phyloP scores from a whole-genome alignment of 2,797 vertebrate genomes.

The Catharus ustulatus region DNA sequence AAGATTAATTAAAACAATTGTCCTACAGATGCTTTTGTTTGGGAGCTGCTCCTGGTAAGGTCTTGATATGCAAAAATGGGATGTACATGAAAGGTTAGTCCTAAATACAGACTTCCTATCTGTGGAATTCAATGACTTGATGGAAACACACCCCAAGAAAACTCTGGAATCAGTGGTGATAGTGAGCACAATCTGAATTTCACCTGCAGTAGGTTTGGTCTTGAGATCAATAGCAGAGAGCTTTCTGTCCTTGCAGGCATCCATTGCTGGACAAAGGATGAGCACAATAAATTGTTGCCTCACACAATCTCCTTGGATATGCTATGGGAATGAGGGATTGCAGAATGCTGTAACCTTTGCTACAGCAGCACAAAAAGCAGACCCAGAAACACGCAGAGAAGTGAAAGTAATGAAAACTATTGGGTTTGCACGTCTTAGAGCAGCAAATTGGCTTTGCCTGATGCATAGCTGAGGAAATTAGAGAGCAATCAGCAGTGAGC shows the following conservation, averaged over 20 bases:
- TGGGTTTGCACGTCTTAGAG: neutral
- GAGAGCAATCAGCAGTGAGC: neutral
- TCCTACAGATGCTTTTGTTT: neutral
- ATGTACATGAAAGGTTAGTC: rapidly evolving
- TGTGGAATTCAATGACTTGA: neutral
- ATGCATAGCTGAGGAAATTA: neutral
- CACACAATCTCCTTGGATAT: neutral
- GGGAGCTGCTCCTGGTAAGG: neutral
- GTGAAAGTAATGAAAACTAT: neutral
- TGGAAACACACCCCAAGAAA: neutral
- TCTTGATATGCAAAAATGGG: neutral
- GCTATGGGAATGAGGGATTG: neutral
- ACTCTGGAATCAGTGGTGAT: neutral
- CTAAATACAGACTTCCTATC: neutral
- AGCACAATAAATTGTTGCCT: neutral
- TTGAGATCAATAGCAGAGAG: neutral
- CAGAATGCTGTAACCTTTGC: neutral
- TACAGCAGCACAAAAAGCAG: neutral
- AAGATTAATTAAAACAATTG: neutral
- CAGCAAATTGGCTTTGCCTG: neutral
- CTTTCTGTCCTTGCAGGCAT: neutral
- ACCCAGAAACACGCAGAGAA: neutral
- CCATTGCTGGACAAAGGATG: neutral
- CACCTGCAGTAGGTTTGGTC: neutral
- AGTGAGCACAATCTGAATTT: neutral